Conservation (phyloP, 2,888 invertebrate species). For the Steinernema carpocapsae region DNA sequence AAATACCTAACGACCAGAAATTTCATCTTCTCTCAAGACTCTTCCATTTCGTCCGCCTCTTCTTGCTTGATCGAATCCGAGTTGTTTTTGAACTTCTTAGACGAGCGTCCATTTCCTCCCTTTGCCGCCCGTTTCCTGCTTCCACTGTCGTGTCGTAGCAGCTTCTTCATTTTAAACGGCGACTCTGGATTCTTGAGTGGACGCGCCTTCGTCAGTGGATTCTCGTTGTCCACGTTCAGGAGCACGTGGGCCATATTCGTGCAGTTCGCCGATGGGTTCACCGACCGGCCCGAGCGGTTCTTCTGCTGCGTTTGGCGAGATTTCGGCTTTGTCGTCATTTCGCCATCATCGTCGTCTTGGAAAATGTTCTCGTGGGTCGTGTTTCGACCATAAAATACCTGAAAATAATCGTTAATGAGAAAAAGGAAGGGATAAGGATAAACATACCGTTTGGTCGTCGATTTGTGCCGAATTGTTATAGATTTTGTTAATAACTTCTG, state of each 20-base stretch:
- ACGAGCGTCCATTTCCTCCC: no score
- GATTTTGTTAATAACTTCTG: neutral
- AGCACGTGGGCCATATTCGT: slow-evolving; percentile 14
- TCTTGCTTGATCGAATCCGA: slow-evolving; percentile 10
- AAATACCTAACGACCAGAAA: slow-evolving; percentile 19
- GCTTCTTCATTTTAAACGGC: slow-evolving; percentile 16
- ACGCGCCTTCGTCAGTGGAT: neutral
- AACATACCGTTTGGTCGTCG: slow-evolving; percentile 1
- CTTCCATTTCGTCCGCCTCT: neutral
- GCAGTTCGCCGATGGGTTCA: neutral
- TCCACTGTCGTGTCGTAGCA: neutral
- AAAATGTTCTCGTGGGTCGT: slow-evolving; percentile 10
- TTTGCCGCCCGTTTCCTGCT: neutral
- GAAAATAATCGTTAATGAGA: neutral
- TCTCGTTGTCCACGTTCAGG: slow-evolving; percentile 17
- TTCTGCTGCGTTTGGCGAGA: slow-evolving; percentile 18
- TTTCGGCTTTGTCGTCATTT: neutral
- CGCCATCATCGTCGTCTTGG: neutral
- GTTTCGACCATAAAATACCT: slow-evolving; percentile 7
- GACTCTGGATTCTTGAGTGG: slow-evolving; percentile 1
- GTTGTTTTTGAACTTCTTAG: neutral
- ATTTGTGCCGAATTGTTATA: neutral
- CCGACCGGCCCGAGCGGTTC: slow-evolving; percentile 11
- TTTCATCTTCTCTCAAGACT: neutral
- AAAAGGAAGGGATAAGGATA: no score